Evolutionary conservation across 2,888 invertebrate genomes (phyloP), one percentile per base, ranked within the genome.

Genomic region (Lasioglossum morio): DNA sequence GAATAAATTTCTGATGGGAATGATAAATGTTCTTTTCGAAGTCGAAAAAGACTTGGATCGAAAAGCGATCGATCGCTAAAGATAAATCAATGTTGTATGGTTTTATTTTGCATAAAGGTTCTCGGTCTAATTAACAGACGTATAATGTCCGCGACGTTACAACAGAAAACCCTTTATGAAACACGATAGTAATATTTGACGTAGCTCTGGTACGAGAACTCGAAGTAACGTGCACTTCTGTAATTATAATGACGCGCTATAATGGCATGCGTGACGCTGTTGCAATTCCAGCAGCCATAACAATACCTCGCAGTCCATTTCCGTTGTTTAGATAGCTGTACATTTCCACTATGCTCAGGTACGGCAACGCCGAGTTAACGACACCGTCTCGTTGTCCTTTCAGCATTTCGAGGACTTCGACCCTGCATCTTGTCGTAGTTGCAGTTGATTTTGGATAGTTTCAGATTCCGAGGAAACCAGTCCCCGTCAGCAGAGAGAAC

Each of bases 391-490:
- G 81, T 89, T 84, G 84, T 89, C 87, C 87, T 85, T 88, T 87
- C 89, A 77, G 73, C 81, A 82, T 81, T 80, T 63, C 60, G 69
- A 85, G 79, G 75, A 73, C 74, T 79, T 77, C 82, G 81, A 80
- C 46, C 74, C 79, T 40, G 81, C 81, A 78, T 84, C 86, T 79
- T 81, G 79, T 83, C 82, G 84, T 84, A 84, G 74, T 84, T 66
- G 75, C 79, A 81, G 88, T 77, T 91, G 91, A 91, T 89, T 84
- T 83, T 73, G 43, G 83, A 83, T 82, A 87, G 87, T 83, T 87
- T 76, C 73, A 81, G 87, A 88, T 88, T 89, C 79, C 86, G 76
- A 72, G 81, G 72, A 66, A 84, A 74, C 76, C 81, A 60, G 85
- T 70, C 87, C 40, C 82, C 74, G 53, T 78, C 85, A 69, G 81